These are phyloP conservation scores for Diceros bicornis DNA, from an alignment of 2,797 vertebrate species.

Conservation along the genomic window DNA sequence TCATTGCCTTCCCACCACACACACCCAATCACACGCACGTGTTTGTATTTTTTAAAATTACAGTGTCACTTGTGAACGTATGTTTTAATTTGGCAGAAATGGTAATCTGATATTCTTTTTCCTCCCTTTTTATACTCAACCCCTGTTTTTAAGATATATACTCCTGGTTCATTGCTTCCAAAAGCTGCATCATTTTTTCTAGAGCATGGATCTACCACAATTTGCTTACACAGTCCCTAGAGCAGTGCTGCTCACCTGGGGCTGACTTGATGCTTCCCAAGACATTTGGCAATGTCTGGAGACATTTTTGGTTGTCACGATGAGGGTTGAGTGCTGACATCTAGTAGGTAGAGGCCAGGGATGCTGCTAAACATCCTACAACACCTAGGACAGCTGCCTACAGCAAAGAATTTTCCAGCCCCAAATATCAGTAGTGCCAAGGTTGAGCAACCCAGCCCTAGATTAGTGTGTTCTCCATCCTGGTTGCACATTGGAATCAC, in stretches of 20 bases:
- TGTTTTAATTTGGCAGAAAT: neutral
- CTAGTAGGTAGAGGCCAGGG: neutral
- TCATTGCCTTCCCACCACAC: neutral
- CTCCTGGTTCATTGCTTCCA: neutral
- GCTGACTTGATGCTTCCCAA: neutral
- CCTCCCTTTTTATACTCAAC: neutral
- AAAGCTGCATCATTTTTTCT: neutral
- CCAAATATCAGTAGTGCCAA: neutral
- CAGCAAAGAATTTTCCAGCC: neutral
- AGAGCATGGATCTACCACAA: neutral
- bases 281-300: neutral
- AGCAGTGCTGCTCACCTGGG: neutral
- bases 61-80: neutral
- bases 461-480: neutral
- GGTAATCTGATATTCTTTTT: neutral
- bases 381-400: neutral
- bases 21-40: neutral
- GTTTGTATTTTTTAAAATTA: neutral
- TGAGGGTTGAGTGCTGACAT: neutral
- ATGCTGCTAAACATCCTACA: neutral
- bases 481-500: neutral
- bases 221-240: neutral
- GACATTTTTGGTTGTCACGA: neutral
- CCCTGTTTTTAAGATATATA: neutral
- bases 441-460: neutral